These are phyloP conservation scores for Trachurus trachurus DNA, from an alignment of 2,797 vertebrate genomes.

Conservation along the genomic window DNA sequence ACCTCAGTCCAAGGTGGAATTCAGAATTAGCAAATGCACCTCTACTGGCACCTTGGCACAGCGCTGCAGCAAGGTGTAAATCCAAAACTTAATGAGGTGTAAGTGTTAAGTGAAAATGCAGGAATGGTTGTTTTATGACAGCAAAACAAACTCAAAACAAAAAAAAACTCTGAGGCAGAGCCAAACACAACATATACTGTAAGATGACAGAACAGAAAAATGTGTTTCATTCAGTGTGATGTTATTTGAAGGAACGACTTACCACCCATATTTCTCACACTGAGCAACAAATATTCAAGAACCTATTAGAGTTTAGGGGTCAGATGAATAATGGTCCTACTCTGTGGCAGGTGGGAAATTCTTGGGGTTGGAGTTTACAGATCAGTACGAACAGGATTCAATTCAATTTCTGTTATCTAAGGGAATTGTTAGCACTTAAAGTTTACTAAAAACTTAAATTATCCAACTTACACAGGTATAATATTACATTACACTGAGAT, in stretches of 20 bases:
- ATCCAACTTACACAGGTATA: too few species aligned
- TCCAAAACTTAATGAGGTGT: constrained; percentile 29
- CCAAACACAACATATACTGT: not conserved
- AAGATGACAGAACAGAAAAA: not conserved
- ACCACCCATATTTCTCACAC: not conserved
- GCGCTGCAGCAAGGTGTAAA: constrained; percentile 1
- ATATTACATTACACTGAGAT: too few species aligned
- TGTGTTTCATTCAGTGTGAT: not conserved
- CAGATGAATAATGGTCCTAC: not conserved
- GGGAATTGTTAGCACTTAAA: not conserved
- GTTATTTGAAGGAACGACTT: not conserved
- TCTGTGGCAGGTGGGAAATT: not conserved
- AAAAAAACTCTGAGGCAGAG: constrained; percentile 2
- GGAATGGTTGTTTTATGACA: not conserved
- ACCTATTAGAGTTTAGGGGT: not conserved
- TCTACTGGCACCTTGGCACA: constrained; percentile 32
- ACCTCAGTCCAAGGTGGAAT: constrained; percentile 50
- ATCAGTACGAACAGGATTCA: not conserved
- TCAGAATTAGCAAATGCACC: constrained; percentile 54
- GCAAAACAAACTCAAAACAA: constrained; percentile 11
- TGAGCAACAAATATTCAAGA: not conserved
- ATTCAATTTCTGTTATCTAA: not conserved
- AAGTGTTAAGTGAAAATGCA: constrained; percentile 1
- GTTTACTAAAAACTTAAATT: too few species aligned
- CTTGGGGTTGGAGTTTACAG: not conserved